Conservation (phyloP, 2,888 invertebrate species). For the Ctena decussata region DNA sequence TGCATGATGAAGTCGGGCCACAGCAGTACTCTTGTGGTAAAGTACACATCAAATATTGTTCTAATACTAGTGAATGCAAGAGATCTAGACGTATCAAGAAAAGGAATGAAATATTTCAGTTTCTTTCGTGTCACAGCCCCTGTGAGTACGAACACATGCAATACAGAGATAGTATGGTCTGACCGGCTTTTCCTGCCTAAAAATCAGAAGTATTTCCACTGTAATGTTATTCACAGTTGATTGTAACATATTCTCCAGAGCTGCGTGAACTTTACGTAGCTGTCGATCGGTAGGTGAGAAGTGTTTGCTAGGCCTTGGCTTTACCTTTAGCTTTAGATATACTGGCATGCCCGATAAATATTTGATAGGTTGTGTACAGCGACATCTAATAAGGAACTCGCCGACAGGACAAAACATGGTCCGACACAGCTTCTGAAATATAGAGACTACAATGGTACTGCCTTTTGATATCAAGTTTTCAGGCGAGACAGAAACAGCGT, state of each 20-base stretch:
- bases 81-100: background rate
- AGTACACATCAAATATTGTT: background rate
- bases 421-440: background rate
- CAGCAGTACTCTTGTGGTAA: background rate
- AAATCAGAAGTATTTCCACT: background rate
- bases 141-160: background rate
- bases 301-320: background rate
- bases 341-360: background rate
- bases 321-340: background rate
- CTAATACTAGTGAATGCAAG: background rate
- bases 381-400: background rate
- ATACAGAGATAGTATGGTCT: background rate
- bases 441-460: too few species aligned
- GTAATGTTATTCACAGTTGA: background rate
- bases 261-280: background rate
- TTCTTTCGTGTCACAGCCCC: background rate
- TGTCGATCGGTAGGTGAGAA: background rate
- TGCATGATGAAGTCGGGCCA: too few species aligned
- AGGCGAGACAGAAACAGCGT: too few species aligned
- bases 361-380: background rate
- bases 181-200: background rate
- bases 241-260: background rate
- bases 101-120: background rate
- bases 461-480: too few species aligned
- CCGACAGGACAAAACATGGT: background rate